Conservation (phyloP, 2,113 vertebrate genomes). For the Chiloscyllium plagiosum region DNA sequence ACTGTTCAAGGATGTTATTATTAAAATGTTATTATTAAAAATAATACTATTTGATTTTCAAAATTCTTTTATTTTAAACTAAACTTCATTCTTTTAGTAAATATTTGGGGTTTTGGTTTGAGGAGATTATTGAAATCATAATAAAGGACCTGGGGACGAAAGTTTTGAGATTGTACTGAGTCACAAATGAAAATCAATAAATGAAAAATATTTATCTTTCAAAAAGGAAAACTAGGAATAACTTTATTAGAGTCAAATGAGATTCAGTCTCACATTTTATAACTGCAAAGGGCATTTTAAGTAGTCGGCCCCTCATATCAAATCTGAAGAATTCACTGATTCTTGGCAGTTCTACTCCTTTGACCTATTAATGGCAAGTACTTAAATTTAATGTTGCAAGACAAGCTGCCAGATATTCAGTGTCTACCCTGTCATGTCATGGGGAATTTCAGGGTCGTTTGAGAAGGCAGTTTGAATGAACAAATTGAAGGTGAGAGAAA, state of each 20-base stretch:
- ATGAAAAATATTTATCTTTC: neutral
- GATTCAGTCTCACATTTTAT: neutral
- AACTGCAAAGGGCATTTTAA: neutral
- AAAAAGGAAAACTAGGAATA: neutral
- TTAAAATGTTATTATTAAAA: too few relatives aligned
- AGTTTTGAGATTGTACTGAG: neutral
- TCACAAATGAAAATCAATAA: neutral
- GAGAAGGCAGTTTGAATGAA: neutral
- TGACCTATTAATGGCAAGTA: neutral
- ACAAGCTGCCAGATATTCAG: neutral
- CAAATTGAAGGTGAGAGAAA: neutral
- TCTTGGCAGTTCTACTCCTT: neutral
- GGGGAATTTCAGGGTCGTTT: conserved; percentile 2
- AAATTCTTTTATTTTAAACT: too few relatives aligned
- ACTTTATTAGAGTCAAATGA: neutral
- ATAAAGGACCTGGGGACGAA: neutral
- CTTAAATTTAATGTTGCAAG: conserved; percentile 1
- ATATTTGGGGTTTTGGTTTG: too few relatives aligned
- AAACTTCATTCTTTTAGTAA: too few relatives aligned
- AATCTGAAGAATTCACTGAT: neutral
- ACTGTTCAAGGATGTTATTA: too few relatives aligned
- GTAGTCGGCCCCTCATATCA: neutral
- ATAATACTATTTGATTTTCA: too few relatives aligned
- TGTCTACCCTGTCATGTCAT: conserved; percentile 14
- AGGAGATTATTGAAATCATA: too few relatives aligned